phyloP scores from a whole-genome alignment of 2,113 vertebrate species.

The Prionailurus bengalensis region DNA sequence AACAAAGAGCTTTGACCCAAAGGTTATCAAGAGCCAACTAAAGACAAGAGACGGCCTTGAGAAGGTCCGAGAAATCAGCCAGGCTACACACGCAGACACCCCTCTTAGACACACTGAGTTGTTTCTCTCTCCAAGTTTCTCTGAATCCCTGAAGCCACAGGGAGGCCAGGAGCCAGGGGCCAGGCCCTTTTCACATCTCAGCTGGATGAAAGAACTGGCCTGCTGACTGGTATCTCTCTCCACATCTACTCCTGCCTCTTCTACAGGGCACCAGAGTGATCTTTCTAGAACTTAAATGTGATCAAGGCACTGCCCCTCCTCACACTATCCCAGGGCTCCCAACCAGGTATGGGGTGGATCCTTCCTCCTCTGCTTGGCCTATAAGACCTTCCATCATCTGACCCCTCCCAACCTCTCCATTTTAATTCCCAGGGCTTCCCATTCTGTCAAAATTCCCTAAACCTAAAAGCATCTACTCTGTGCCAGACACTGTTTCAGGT shows the following conservation, averaged over 20 bases:
- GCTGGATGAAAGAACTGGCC: neutral
- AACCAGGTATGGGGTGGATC: neutral
- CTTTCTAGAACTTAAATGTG: neutral
- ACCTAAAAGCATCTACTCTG: neutral
- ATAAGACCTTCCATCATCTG: neutral
- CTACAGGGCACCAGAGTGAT: neutral
- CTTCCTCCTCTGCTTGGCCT: neutral
- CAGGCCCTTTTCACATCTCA: neutral
- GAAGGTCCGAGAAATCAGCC: neutral
- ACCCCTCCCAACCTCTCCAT: neutral
- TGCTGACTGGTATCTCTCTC: neutral
- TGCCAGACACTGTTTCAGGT: neutral
- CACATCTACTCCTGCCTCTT: neutral
- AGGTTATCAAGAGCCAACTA: neutral
- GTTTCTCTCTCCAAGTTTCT: neutral
- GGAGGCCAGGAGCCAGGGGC: neutral
- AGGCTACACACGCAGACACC: neutral
- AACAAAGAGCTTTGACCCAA: neutral
- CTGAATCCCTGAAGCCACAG: neutral
- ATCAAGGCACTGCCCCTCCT: neutral
- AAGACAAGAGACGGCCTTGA: neutral
- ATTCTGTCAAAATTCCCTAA: neutral
- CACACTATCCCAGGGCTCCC: neutral
- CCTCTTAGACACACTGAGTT: neutral
- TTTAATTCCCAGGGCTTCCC: neutral